Conservation (phyloP, 2,113 vertebrate genomes). For the Mola mola region DNA sequence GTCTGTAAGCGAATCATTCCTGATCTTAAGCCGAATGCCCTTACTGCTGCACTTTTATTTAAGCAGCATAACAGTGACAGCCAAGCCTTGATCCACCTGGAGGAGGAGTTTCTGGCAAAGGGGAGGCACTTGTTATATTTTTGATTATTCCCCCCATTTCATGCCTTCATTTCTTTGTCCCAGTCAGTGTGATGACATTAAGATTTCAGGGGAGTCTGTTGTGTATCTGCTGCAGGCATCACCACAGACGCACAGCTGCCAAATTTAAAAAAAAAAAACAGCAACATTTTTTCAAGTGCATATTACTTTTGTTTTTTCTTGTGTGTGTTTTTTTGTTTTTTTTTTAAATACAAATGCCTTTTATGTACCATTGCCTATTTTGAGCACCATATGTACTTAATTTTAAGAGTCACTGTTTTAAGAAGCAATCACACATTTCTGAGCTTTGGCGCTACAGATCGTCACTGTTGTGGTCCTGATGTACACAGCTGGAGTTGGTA, state of each 20-base stretch:
- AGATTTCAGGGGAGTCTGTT: constrained; percentile 52
- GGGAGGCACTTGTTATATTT: too few species aligned
- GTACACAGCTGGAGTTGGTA: constrained; percentile 27
- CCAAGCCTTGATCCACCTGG: constrained; percentile 44
- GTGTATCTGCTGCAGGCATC: constrained; percentile 34
- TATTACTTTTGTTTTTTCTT: constrained; percentile 29
- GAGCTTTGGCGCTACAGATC: constrained; percentile 31
- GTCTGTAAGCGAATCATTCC: constrained; percentile 46
- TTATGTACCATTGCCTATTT: constrained; percentile 63
- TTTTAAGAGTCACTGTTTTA: constrained; percentile 63
- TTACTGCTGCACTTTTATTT: constrained; percentile 55
- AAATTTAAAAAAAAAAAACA: too few species aligned
- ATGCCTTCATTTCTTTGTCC: constrained; percentile 51
- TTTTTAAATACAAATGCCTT: constrained; percentile 58
- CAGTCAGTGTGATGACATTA: constrained; percentile 24
- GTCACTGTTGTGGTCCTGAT: constrained; percentile 17
- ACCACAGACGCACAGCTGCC: constrained; percentile 43
- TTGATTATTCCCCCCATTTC: background rate
- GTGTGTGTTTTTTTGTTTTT: constrained; percentile 3
- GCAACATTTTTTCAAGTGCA: constrained; percentile 27
- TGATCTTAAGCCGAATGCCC: constrained; percentile 58
- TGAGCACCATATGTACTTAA: constrained; percentile 74
- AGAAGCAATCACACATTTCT: constrained; percentile 49
- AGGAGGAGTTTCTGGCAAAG: constrained; percentile 2
- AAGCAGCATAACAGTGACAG: constrained; percentile 36